Base-by-base conservation (phyloP, 2,113 vertebrate genomes). In the Regulus satrapa region DNA sequence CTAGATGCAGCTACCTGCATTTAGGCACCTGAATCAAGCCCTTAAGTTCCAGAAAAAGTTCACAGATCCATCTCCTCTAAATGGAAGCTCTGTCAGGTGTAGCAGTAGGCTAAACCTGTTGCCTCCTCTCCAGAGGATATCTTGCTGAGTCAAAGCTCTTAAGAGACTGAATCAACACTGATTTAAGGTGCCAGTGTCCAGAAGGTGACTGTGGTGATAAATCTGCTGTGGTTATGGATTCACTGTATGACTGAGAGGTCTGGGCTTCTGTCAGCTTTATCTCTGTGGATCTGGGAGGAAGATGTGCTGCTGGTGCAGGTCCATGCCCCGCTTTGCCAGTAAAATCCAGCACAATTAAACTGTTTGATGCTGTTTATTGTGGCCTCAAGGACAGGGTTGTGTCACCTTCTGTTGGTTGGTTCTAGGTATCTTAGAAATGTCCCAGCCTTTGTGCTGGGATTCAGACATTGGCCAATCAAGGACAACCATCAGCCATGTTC, bases 191-290 rank as follows among this genome's bases (percentile, higher is more conserved):
- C 31, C 52, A 11, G 28, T 56, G 41, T 32, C 49, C 55, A 52
- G 40, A 31, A 31, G 24, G 54, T 68, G 71, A 6, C 38, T 43
- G 32, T 48, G 74, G 58, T 14, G n/a, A 20, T 0, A 0, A 0
- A 6, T 21, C n/a, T 68, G 9, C 6, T 52, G 49, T 75, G 62
- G n/a, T 63, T 41, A 2, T 40, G 49, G 41, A 81, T 63, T 17
- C 31, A 11, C 45, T 76, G 67, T 46, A 1, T 2, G n/a, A 12
- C 71, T 69, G 34, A 52, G 52, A 52, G 49, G 2, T 24, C 58
- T 58, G 67, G 51, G 49, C 41, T 32, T 2, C 66, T 63, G 18
- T 11, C 73, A 87, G 55, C 29, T 78, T 76, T 18, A 12, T 10
- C 58, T 79, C 67, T 67, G 48, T 1, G 1, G 17, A 12, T 52